Base-by-base conservation (phyloP, 2,797 vertebrate genomes). In the Uromys caudimaculatus region DNA sequence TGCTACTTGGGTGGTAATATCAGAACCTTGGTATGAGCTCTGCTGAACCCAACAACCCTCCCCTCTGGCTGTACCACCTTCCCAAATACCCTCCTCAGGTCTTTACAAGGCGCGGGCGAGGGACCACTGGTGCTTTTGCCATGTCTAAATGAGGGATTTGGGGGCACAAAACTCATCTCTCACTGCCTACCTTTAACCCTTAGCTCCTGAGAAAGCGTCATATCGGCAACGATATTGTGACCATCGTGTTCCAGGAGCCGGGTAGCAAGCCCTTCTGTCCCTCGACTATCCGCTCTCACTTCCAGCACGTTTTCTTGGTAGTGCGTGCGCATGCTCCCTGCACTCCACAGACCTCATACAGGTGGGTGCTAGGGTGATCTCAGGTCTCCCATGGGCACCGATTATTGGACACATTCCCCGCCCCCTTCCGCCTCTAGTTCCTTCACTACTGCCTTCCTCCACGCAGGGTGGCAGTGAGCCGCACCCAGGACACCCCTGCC, bases 201-300 rank as follows among this genome's bases (percentile, higher is more conserved):
- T 98, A 99, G 99, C 98, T 99, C 94, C 98, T 99, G 97, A 98
- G 99, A 96, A 99, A 99, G 94, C 99, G 99, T 41, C 99, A 99
- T 98, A 99, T 99, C 3, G 99, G 99, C 82, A 99, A 99, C 54
- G 99, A 99, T 98, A 99, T 99, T 0, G 99, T 99, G 97, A 99
- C 99, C 41, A 99, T 99, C 96, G 99, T 99, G 98, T 99, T 99
- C 98, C 99, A 99, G 98, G 99, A 99, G 96, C 99, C 99, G 0
- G 99, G 99, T 17, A 99, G 99, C 0, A 98, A 98, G 93, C 99
- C 99, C n/a, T 99, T 99, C 98, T 99, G 99, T 4, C 99, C 99
- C 0, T 98, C 99, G 97, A 98, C 99, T 96, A 99, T 99, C 95
- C 99, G 99, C 75, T 99, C 99, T 0, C 99, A 99, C 98, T 99